Conservation (phyloP, 30 jellyfish, hydroid and myxozoan species). For the Morbakka virulenta region DNA sequence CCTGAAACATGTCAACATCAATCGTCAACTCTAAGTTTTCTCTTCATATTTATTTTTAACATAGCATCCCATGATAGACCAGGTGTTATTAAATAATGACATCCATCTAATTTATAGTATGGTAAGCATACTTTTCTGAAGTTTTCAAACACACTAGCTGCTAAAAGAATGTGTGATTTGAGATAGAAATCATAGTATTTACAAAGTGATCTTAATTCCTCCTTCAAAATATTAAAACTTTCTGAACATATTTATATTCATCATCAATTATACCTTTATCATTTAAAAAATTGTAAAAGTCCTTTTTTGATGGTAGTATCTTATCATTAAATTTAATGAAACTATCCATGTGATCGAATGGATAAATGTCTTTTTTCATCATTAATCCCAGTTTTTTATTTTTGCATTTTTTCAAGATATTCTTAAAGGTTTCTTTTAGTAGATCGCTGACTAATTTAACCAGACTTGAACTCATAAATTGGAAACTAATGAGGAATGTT, state of each 20-base stretch:
- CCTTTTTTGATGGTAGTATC: too few species aligned
- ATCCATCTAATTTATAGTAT: slow-evolving; percentile 33
- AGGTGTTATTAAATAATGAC: slow-evolving; percentile 21
- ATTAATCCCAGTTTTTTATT: neutral
- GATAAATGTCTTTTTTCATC: too few species aligned
- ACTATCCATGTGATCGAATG: slow-evolving; percentile 53
- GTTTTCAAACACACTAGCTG: slow-evolving; percentile 39
- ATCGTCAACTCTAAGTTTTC: too few species aligned
- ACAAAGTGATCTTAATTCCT: slow-evolving; percentile 26
- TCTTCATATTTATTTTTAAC: too few species aligned
- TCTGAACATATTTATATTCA: slow-evolving; percentile 34
- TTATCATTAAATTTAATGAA: slow-evolving; percentile 4
- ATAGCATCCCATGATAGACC: too few species aligned
- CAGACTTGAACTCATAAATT: slow-evolving; percentile 35
- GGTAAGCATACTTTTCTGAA: slow-evolving; percentile 20
- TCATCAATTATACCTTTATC: slow-evolving; percentile 9
- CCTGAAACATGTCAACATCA: too few species aligned
- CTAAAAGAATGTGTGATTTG: slow-evolving; percentile 11
- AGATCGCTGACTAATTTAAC: slow-evolving; percentile 22
- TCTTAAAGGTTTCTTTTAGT: too few species aligned
- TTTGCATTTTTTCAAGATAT: too few species aligned
- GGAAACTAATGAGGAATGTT: slow-evolving; percentile 27
- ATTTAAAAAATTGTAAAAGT: neutral
- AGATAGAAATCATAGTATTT: too few species aligned
- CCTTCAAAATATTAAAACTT: neutral